These are phyloP conservation scores for Galerucella calmariensis DNA, from an alignment of 2,888 invertebrate species.

Conservation along the genomic window DNA sequence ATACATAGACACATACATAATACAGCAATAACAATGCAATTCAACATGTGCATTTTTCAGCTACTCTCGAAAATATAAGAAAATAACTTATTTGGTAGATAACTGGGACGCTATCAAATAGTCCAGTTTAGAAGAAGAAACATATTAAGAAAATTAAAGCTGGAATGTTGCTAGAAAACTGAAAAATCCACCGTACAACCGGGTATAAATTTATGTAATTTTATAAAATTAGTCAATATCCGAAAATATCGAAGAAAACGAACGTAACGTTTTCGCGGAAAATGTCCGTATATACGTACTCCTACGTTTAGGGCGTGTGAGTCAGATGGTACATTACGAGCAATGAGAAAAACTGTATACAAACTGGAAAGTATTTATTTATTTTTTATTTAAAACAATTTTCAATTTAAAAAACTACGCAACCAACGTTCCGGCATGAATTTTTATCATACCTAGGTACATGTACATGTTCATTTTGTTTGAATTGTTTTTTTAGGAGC, in stretches of 20 bases:
- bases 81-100: no score
- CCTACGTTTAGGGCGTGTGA: background rate
- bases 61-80: no score
- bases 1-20: no score
- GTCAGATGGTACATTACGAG: background rate
- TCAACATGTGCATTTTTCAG: no score
- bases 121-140: no score
- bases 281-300: background rate
- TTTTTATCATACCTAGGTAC: no score
- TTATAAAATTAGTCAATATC: slow-evolving; percentile 6
- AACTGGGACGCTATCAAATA: no score
- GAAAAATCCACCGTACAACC: background rate
- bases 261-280: background rate
- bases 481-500: background rate
- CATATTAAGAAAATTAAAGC: no score
- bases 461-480: background rate
- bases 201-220: background rate
- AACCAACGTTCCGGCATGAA: no score
- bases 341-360: background rate
- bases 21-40: no score
- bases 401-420: background rate
- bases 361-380: background rate
- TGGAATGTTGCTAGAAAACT: no score
- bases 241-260: background rate
- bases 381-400: background rate